Evolutionary conservation across 2,797 vertebrate species (phyloP), one percentile per base, ranked within the genome.

Genomic region (Taenioides sp.): DNA sequence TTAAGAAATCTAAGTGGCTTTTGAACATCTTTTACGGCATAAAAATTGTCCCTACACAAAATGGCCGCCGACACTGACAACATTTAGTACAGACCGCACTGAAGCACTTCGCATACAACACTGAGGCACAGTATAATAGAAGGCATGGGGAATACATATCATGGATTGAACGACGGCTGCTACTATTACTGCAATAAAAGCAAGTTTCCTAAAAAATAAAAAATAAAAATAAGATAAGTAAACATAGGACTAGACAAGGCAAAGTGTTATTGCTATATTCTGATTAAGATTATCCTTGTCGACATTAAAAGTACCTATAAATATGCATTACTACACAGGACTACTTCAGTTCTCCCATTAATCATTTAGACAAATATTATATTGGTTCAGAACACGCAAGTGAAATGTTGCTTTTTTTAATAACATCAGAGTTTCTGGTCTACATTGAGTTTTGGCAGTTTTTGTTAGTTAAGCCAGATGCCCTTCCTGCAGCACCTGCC

Each of bases 261-360:
- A 62, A 31, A 68, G 81, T 83, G 75, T 87, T 87, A 89, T 89
- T 91, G 88, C 89, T 79, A 85, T 88, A 71, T 86, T 84, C 75
- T 70, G 74, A 79, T 22, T 40, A 63, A 82, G 62, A 88, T 85
- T 70, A 83, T 75, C 70, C 73, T 81, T 79, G 77, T 81, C 66
- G 84, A 82, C 87, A 89, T 43, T 82, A 82, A 71, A 71, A 62
- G 85, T 92, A 90, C 87, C 91, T 92, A 93, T 92, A 92, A 94
- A 94, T 93, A 87, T 3, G 88, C 23, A 89, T 91, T 69, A 82
- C 34, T 10, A 10, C 9, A 37, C 34, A 65, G 40, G 34, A 16
- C n/a, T 22, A 22, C 5, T 22, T 40, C 37, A 64, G n/a, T 12
- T n/a, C 10, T 57, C 23, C 54, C 11, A 22, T 54, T n/a, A 3